These are phyloP conservation scores for Gouania willdenowi DNA, from an alignment of 2,797 vertebrate species.

Conservation along the genomic window DNA sequence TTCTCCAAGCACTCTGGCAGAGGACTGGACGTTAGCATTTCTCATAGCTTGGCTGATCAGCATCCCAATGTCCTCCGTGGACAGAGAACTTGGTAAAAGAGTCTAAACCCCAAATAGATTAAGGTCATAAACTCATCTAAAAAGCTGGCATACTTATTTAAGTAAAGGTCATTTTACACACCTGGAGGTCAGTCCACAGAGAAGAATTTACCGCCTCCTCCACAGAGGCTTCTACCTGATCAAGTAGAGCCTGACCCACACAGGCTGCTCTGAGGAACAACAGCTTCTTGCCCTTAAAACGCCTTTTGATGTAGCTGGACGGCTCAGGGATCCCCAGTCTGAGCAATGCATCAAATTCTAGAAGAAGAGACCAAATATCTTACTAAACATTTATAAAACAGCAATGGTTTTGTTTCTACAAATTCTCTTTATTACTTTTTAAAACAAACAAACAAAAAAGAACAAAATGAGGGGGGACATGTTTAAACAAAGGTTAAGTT, in stretches of 20 bases:
- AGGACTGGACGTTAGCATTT: constrained; percentile 76
- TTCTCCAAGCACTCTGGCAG: constrained; percentile 77
- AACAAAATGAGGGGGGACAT: no score
- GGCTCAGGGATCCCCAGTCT: constrained; percentile 93
- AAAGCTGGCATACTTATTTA: no score
- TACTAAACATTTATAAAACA: no score
- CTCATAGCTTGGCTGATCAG: constrained; percentile 90
- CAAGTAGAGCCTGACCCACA: constrained; percentile 84
- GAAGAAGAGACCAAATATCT: not conserved
- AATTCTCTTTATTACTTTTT: no score
- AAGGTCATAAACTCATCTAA: no score
- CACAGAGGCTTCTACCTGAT: constrained; percentile 92
- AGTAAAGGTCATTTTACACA: not conserved
- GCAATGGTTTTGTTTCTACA: no score
- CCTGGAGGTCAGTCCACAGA: constrained; percentile 81
- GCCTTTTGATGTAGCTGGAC: constrained; percentile 86
- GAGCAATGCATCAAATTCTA: constrained; percentile 90
- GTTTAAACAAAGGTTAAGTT: no score
- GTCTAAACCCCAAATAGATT: constrained; percentile 69
- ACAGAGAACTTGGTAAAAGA: constrained; percentile 88
- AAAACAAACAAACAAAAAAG: no score
- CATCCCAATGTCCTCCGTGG: constrained; percentile 84
- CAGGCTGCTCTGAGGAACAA: constrained; percentile 86
- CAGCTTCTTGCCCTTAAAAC: constrained; percentile 83
- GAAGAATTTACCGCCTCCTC: constrained; percentile 91